A percentile compares a stretch with the other conserved stretches of the same genome.
Conservation (phyloP, 2,888 invertebrate species). For the Pelosia muscerda region DNA sequence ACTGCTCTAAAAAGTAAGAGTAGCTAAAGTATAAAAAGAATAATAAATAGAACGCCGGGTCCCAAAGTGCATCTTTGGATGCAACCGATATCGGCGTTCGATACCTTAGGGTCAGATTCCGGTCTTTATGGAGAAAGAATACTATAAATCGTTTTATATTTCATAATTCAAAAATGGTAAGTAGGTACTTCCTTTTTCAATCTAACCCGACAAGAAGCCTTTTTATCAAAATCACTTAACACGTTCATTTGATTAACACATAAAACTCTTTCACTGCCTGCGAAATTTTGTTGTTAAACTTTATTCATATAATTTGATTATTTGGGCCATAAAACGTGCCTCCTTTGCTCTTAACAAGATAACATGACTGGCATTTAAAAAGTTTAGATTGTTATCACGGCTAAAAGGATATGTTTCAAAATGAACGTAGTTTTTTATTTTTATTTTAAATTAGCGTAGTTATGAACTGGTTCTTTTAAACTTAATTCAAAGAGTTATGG, state of each 20-base stretch:
- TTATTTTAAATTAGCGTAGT: not conserved
- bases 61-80: too few species aligned
- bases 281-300: conserved; percentile 2
- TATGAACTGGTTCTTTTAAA: not conserved
- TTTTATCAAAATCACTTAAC: not conserved
- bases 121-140: too few species aligned
- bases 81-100: too few species aligned
- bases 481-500: not conserved
- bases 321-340: conserved; percentile 1
- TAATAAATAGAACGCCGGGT: too few species aligned
- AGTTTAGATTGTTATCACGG: not conserved
- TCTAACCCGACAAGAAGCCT: not conserved
- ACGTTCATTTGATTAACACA: not conserved
- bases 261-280: not conserved
- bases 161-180: too few species aligned
- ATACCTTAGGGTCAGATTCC: too few species aligned
- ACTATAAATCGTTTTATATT: too few species aligned
- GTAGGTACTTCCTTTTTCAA: not conserved
- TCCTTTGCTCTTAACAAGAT: conserved; percentile 4
- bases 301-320: conserved; percentile 4
- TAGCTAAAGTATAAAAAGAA: not conserved
- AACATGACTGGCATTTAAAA: conserved; percentile 3
- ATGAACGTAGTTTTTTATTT: too few species aligned
- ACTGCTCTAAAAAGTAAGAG: not conserved
- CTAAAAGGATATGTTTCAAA: not conserved